Percentiles rank a stretch among this genome's conserved stretches.
These are phyloP conservation scores for Semnornis frantzii DNA, from an alignment of 2,113 vertebrate genomes.

Conservation along the genomic window DNA sequence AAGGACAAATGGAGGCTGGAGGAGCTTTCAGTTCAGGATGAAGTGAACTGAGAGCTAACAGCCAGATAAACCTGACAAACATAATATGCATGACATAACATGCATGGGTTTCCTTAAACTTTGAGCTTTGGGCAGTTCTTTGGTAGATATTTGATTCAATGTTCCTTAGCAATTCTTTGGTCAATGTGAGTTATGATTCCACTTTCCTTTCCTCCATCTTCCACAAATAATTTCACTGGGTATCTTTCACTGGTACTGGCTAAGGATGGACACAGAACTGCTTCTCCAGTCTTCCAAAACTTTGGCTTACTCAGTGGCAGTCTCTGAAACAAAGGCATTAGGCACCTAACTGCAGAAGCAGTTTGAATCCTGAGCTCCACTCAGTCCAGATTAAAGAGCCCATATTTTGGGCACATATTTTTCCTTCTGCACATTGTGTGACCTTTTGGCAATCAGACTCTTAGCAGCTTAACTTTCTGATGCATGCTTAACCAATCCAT, in stretches of 20 bases:
- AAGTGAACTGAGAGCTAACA: not conserved
- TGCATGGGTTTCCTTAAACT: not conserved
- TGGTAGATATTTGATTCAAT: not conserved
- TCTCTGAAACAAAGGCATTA: not conserved
- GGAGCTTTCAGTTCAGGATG: not conserved
- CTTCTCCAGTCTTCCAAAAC: not conserved
- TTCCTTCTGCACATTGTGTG: not conserved
- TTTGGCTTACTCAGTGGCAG: not conserved
- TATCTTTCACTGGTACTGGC: not conserved
- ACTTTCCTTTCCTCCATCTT: not conserved
- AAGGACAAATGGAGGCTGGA: not conserved
- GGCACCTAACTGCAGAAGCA: not conserved
- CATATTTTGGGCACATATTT: not conserved
- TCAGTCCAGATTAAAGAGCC: not conserved
- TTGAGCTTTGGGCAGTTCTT: not conserved
- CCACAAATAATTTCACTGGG: not conserved
- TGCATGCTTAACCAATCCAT: slow-evolving; percentile 30
- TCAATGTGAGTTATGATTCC: not conserved
- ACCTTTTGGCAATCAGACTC: slow-evolving; percentile 37
- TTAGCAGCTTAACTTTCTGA: slow-evolving; percentile 36
- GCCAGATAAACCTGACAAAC: not conserved
- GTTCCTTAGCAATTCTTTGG: not conserved
- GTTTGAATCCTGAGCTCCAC: not conserved
- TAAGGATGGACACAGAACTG: not conserved
- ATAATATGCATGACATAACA: not conserved